Evolutionary conservation across 1,140 invertebrate genomes (phyloP).

Genomic region (Drosophila leontia): DNA sequence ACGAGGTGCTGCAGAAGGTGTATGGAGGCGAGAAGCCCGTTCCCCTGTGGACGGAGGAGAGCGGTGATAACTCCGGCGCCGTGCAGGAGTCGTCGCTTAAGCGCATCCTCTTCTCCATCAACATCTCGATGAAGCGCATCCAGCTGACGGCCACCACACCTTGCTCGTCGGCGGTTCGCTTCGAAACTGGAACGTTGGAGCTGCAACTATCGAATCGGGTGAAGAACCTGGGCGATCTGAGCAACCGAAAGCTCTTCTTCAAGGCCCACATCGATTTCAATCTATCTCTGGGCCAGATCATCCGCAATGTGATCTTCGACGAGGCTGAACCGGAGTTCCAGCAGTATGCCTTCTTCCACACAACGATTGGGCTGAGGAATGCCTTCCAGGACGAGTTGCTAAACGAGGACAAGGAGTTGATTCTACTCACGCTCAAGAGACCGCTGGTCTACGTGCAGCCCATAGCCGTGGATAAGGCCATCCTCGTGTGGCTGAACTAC

Average conservation of each 20-base stretch:
- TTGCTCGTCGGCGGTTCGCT: constrained; percentile 96
- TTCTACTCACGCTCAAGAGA: constrained; percentile 95
- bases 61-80: constrained; percentile 86
- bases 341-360: constrained; percentile 98
- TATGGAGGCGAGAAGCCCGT: constrained; percentile 97
- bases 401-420: constrained; percentile 96
- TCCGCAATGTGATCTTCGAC: constrained; percentile 97
- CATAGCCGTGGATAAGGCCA: constrained; percentile 97
- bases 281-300: constrained; percentile 96
- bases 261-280: constrained; percentile 97
- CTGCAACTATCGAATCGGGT: constrained; percentile 97
- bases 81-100: constrained; percentile 87
- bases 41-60: constrained; percentile 94
- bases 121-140: constrained; percentile 92
- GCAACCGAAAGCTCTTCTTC: constrained; percentile 94
- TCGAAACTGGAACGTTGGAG: constrained; percentile 96
- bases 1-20: constrained; percentile 98
- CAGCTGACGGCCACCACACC: constrained; percentile 99
- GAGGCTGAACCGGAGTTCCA: constrained; percentile 98
- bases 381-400: constrained; percentile 96
- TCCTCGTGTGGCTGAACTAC: constrained; percentile 99
- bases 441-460: constrained; percentile 98
- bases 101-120: constrained; percentile 94
- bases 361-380: constrained; percentile 93
- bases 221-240: constrained; percentile 91